Evolutionary conservation across 2,113 vertebrate species (phyloP), one percentile per base, ranked within the genome.

Genomic region (Pleuronectes platessa): DNA sequence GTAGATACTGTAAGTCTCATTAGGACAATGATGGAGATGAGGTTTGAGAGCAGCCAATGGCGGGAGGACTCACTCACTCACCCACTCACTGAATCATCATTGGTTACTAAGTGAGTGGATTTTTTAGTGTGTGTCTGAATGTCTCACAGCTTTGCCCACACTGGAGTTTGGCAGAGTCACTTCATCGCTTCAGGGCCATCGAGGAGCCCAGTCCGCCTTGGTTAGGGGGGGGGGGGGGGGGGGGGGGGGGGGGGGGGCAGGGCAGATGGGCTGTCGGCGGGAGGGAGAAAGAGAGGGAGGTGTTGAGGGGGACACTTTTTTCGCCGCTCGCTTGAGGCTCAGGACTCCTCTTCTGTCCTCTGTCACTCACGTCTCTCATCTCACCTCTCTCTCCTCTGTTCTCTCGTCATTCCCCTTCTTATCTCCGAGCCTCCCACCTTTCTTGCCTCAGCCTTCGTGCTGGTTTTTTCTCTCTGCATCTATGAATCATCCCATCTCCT

Each of bases 401-500:
- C 24, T 42, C 2, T 83, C 23, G 0, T 61, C 60, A 53, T 65
- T 79, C 71, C 17, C 0, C 1, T 0, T 56, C 69, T 62, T 24
- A 54, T 64, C 21, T 60, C 35, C 0, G 61, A 26, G 47, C 61
- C 68, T 66, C 61, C 27, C 64, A 53, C 71, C 58, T 63, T 71
- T 70, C 53, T 59, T 21, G 5, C 59, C 37, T 81, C 37, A 5
- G 63, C 71, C 66, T 20, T 77, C 7, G 40, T 72, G 64, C 45
- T 5, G 40, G 4, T 68, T 68, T 70, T 82, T 67, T 53, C 65
- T 53, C 62, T 37, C 17, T 4, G 53, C 35, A 45, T 70, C 59
- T 73, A 70, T 90, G 87, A 91, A 77, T 89, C 85, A 86, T 83
- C 70, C 58, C 59, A 53, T 68, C 40, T 42, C 68, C 70, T 65